Base-by-base conservation (phyloP, 1,140 invertebrate species). In the Anadara kagoshimensis region DNA sequence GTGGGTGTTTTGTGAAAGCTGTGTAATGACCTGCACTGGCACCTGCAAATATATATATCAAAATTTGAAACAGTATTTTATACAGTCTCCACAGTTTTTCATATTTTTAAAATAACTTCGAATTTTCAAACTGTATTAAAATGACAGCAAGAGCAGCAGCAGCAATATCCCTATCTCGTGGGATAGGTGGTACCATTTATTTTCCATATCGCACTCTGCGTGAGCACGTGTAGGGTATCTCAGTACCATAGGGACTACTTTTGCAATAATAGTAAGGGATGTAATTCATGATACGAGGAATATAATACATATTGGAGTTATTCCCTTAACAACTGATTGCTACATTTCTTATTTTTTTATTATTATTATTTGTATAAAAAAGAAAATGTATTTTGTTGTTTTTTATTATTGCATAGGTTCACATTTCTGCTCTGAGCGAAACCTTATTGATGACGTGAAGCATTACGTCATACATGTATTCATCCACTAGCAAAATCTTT, bases 11-110 rank as follows among this genome's bases (percentile, higher is more conserved):
- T 11, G 92, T 90, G 76, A 93, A 94, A 1, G 93, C 91, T 22
- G 93, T 93, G 79, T 94, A 94, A 83, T 94, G 93, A 1, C 93
- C 93, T 45, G 92, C 91, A 53, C 92, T 92, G 56, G 92, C 91
- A 75, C 87, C 88, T 88, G 61, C 14, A 51, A 43, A 14, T 16
- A 24, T 43, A n/a, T 14, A 29, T 1, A 43, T 36, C 24, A 58
- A 58, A 58, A 4, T 5, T 12, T 56, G 24, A 56, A 22, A 54
- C n/a, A 1, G 11, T 22, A 54, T 11, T 18, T 18, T 18, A 54
- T 22, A 22, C n/a, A 54, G 3, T 11, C 14, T 53, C 5, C 22
- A 5, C 47, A 18, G 10, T 49, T 16, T 18, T 49, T 18, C n/a
- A n/a, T 49, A 49, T n/a, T 49, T 10, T 18, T 49, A 18, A 18